A percentile compares a stretch with the other conserved stretches of the same genome.
phyloP scores from a whole-genome alignment of 2,113 vertebrate species.

The Jaculus jaculus region DNA sequence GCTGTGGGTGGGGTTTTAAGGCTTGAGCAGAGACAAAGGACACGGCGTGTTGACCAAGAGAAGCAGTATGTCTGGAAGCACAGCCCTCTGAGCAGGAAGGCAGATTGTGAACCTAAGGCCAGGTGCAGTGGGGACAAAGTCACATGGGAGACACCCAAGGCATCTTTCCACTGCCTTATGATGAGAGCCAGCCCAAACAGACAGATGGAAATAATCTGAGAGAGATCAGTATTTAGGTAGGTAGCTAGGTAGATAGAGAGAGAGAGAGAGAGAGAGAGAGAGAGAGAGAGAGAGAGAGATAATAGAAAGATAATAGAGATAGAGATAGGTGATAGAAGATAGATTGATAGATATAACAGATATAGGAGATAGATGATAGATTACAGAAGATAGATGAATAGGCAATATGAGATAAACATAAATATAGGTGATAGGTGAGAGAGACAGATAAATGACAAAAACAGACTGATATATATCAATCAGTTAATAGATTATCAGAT shows the following conservation, averaged over 20 bases:
- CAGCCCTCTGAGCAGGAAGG: not conserved
- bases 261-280: not conserved
- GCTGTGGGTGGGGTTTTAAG: not conserved
- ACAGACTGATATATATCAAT: not conserved
- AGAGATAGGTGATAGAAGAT: not conserved
- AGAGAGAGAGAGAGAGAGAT: not conserved
- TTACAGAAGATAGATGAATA: not conserved
- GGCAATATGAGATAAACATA: too few relatives aligned
- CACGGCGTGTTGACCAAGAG: too few relatives aligned
- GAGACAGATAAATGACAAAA: too few relatives aligned
- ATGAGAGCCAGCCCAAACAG: not conserved
- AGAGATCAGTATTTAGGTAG: not conserved
- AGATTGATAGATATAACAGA: not conserved
- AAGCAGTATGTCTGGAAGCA: not conserved
- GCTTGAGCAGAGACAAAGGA: not conserved
- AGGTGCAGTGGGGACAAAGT: not conserved
- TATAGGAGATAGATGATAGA: not conserved
- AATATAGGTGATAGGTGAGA: too few relatives aligned
- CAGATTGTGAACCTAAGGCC: not conserved
- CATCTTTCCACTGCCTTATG: not conserved
- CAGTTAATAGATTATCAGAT: not conserved
- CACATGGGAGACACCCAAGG: not conserved
- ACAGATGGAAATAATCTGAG: not conserved
- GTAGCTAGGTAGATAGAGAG: not conserved
- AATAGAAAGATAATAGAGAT: too few relatives aligned